These are phyloP conservation scores for Mesorhabditis spiculigera DNA, from an alignment of 2,888 invertebrate species.

Conservation along the genomic window DNA sequence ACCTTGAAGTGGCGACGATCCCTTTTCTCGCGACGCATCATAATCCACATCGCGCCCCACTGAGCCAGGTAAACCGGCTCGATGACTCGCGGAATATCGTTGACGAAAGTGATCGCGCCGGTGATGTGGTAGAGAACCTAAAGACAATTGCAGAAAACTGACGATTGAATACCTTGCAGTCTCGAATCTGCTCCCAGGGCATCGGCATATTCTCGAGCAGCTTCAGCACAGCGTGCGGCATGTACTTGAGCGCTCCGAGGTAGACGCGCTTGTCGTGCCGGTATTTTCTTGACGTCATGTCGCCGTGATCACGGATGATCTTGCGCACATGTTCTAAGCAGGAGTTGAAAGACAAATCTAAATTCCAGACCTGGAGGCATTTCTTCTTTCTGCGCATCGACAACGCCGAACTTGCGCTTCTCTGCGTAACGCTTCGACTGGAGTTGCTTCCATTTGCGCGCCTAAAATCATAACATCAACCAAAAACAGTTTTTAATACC, in stretches of 20 bases:
- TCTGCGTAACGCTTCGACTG: slow-evolving; percentile 98
- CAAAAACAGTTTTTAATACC: background rate
- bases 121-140: slow-evolving; percentile 89
- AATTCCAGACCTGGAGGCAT: slow-evolving; percentile 76
- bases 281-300: slow-evolving; percentile 98
- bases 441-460: slow-evolving; percentile 89
- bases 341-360: background rate
- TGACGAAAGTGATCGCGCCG: slow-evolving; percentile 98
- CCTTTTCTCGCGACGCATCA: slow-evolving; percentile 96
- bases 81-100: slow-evolving; percentile 99
- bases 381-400: slow-evolving; percentile 98
- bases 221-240: slow-evolving; percentile 99
- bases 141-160: background rate
- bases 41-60: slow-evolving; percentile 99
- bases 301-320: slow-evolving; percentile 97
- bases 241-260: slow-evolving; percentile 93
- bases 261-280: slow-evolving; percentile 97
- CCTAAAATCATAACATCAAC: slow-evolving; percentile 22
- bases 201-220: slow-evolving; percentile 99
- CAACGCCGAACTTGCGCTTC: slow-evolving; percentile 95
- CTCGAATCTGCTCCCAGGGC: slow-evolving; percentile 99
- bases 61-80: slow-evolving; percentile 99
- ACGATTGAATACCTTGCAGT: slow-evolving; percentile 73
- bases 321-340: slow-evolving; percentile 85
- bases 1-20: slow-evolving; percentile 93